phyloP scores from a whole-genome alignment of 2,797 vertebrate genomes.

The Notoglanidium macrostoma region DNA sequence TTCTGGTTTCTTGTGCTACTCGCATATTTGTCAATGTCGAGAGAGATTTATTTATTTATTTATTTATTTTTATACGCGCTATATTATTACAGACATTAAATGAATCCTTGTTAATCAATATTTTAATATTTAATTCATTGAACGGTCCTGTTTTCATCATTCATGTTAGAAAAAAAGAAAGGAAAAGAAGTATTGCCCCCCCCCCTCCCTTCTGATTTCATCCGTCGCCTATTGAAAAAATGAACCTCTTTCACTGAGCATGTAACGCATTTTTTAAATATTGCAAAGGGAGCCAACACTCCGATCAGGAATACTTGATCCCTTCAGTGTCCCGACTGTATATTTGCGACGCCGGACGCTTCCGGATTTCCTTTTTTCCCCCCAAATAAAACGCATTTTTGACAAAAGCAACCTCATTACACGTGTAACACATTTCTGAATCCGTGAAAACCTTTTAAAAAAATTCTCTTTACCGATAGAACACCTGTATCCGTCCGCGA shows the following conservation, averaged over 20 bases:
- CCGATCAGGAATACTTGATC: no score
- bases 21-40: neutral
- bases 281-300: no score
- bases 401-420: neutral
- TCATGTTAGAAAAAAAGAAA: neutral
- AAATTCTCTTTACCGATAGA: neutral
- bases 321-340: neutral
- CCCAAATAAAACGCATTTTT: neutral
- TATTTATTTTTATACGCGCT: neutral
- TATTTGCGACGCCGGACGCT: neutral
- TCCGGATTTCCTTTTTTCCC: no score
- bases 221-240: no score
- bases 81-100: neutral
- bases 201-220: neutral
- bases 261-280: no score
- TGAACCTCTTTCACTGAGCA: no score
- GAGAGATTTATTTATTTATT: no score
- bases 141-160: neutral
- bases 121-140: neutral
- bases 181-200: no score
- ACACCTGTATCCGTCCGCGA: neutral
- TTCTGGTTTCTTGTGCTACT: neutral
- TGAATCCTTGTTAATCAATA: neutral
- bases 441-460: neutral
- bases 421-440: neutral